Conservation (phyloP, 2,113 vertebrate species). For the Echinops telfairi region DNA sequence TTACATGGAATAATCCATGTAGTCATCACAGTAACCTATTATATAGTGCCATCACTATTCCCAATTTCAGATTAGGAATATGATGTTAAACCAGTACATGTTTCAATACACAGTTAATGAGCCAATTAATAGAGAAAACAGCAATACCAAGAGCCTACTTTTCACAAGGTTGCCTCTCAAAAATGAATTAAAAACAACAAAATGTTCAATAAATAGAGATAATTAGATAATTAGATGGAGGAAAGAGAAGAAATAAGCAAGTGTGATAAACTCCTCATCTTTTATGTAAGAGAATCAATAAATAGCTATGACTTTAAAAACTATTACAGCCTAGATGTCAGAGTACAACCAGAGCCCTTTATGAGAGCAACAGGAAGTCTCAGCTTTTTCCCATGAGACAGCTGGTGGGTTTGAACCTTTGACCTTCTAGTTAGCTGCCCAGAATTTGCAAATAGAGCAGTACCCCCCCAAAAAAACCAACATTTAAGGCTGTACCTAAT, state of each 20-base stretch:
- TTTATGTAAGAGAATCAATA: conserved; percentile 37
- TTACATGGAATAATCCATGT: too few relatives aligned
- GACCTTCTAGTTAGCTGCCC: too few relatives aligned
- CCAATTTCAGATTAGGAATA: not conserved
- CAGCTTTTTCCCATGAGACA: too few relatives aligned
- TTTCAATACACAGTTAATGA: not conserved
- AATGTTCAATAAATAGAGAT: not conserved
- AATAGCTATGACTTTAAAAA: too few relatives aligned
- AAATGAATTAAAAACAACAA: not conserved
- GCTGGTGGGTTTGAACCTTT: too few relatives aligned
- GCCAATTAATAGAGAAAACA: not conserved
- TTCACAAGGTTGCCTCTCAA: not conserved
- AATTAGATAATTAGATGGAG: not conserved
- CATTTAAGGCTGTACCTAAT: too few relatives aligned
- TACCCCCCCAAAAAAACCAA: too few relatives aligned
- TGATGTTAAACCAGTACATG: not conserved
- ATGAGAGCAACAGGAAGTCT: too few relatives aligned
- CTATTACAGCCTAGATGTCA: too few relatives aligned
- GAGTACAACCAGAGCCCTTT: too few relatives aligned
- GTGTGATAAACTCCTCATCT: not conserved
- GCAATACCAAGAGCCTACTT: not conserved
- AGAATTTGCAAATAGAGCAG: too few relatives aligned
- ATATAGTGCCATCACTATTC: not conserved
- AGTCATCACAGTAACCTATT: not conserved
- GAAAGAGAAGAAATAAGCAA: not conserved